Evolutionary conservation across 2,888 invertebrate genomes (phyloP), one percentile per base, ranked within the genome.

Genomic region (Idaea straminata): DNA sequence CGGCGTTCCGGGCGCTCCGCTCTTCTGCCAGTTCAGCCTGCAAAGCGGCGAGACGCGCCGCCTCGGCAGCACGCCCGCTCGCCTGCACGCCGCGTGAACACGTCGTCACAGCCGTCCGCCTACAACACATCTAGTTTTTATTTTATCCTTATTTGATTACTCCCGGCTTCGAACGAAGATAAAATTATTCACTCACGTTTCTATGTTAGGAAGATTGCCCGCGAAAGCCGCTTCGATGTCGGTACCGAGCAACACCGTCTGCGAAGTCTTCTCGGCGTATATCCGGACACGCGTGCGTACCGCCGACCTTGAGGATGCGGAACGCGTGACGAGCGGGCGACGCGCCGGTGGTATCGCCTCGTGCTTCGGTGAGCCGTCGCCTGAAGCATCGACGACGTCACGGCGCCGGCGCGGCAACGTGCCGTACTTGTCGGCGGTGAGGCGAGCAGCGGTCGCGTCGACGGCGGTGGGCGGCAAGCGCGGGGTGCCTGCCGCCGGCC

Each of bases 261-360:
- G 97, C 15, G 95, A 94, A 62, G 94, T 93, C 57, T 94, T 96
- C 86, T 97, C 97, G 74, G 97, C 97, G 83, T 96, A 97, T 72
- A 97, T 97, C 78, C 95, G 94, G 0, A 96, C 91, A 36, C 91
- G 84, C 5, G 88, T 83, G 74, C 89, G 90, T 15, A 85, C 84
- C 2, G 88, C 81, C 13, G 88, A 83, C 15, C 92, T 85, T 6
- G 92, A 88, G 0, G 92, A 91, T 35, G 80, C 78, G 0, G 93
- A 91, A 1, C 92, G 83, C 4, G 87, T 80, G 35, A 92, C 82
- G 4, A 92, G 88, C 0, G 92, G 90, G 6, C 92, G 81, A 62
- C 90, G 82, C 5, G 89, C 83, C 0, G 84, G 67, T 1, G 90
- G 89, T 16, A 91, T 89, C 5, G 86, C 85, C 66, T 88, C 88